A percentile compares a stretch with the other conserved stretches of the same genome.
Conservation (phyloP, 2,797 vertebrate species). For the Helarctos malayanus region DNA sequence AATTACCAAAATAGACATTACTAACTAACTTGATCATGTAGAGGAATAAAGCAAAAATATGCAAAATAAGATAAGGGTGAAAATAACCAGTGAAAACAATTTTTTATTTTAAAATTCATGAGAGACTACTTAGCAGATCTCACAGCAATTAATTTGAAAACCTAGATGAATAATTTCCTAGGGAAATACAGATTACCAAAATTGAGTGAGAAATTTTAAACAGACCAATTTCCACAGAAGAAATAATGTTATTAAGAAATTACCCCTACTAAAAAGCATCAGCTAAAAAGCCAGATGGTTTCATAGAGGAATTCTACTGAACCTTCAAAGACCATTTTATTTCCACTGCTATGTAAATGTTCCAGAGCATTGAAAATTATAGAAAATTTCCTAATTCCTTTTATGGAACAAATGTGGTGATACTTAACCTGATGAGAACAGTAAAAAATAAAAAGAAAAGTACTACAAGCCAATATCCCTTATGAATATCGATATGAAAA, state of each 20-base stretch:
- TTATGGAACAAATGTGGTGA: not conserved
- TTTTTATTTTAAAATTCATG: not conserved
- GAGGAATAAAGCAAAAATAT: constrained; percentile 6
- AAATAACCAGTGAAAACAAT: constrained; percentile 18
- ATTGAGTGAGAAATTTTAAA: constrained; percentile 2
- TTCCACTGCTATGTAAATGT: not conserved
- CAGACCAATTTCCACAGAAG: not conserved
- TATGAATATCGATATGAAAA: not conserved
- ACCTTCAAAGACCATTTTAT: not conserved
- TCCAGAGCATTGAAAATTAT: not conserved
- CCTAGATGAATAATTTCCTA: not conserved
- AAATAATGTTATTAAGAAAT: not conserved
- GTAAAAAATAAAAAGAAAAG: not conserved
- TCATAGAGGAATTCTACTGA: not conserved
- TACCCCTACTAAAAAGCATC: not conserved
- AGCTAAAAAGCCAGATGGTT: not conserved
- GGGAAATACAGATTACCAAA: constrained; percentile 22
- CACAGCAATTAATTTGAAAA: constrained; percentile 19
- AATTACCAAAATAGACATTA: constrained; percentile 6
- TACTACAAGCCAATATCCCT: not conserved
- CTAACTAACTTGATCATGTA: not conserved
- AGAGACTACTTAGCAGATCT: not conserved
- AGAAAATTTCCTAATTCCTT: not conserved
- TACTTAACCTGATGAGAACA: not conserved
- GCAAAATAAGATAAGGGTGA: not conserved